Percentiles rank a stretch among this genome's conserved stretches.
These are phyloP conservation scores for Dendrocincla tyrannina DNA, from an alignment of 2,797 vertebrate genomes.

Conservation along the genomic window DNA sequence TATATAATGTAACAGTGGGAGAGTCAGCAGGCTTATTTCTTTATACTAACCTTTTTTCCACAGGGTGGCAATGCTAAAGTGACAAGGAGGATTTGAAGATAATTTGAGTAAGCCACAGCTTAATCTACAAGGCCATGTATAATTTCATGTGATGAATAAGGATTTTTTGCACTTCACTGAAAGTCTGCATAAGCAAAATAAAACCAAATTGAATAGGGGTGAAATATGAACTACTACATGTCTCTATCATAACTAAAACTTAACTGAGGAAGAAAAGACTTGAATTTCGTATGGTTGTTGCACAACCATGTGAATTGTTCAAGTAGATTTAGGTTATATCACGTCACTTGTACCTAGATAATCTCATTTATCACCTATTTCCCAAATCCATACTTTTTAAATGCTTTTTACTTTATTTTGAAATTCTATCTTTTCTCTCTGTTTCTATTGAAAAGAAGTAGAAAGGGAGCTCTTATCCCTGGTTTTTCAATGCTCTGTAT, in stretches of 20 bases:
- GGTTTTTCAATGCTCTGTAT: background rate
- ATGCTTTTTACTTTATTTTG: background rate
- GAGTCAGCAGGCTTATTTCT: background rate
- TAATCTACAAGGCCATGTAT: background rate
- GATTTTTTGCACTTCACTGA: background rate
- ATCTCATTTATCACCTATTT: background rate
- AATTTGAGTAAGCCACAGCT: background rate
- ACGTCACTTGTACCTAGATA: background rate
- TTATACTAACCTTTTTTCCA: background rate
- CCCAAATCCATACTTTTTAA: background rate
- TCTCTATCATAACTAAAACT: background rate
- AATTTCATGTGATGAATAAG: background rate
- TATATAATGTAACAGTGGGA: background rate
- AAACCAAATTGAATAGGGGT: background rate
- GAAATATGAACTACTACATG: background rate
- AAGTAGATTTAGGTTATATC: background rate
- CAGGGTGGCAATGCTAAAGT: background rate
- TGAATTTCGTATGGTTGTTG: background rate
- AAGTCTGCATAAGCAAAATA: background rate
- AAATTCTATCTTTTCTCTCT: background rate
- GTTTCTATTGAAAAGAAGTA: background rate
- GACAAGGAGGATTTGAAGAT: background rate
- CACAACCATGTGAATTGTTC: background rate
- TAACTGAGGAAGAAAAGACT: background rate
- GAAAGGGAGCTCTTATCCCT: background rate